Evolutionary conservation across 2,797 vertebrate species (phyloP), one percentile per base, ranked within the genome.

Genomic region (Artibeus jamaicensis): DNA sequence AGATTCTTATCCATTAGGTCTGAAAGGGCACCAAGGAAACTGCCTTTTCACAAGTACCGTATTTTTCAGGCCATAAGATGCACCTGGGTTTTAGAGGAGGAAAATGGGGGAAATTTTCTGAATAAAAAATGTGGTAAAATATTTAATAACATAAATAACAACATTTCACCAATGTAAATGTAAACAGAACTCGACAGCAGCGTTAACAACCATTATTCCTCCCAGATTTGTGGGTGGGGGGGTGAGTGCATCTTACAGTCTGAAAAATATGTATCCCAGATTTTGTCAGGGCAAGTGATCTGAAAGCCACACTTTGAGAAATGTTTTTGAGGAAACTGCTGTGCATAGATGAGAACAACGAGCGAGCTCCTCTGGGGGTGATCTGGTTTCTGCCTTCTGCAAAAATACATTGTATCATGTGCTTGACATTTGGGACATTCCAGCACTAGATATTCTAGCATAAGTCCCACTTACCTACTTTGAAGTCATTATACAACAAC

Each of bases 381-480:
- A 84, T 29, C 32, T 86, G 68, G 19, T 32, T 92, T 84, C 34
- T 50, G 18, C 42, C 91, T 87, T 84, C 53, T 26, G 19, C 44
- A 59, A n/a, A 37, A 73, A 18, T 44, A 53, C 44, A 71, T 55
- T 57, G 59, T 34, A 83, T 34, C 46, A 18, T 44, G 16, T 46
- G 16, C 73, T 76, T 95, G 62, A 65, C 81, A 87, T 93, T 7
- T 67, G 67, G 42, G 55, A 26, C 55, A 86, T 11, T 48, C 37
- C 15, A 0, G 22, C 1, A 6, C 68, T 44, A 21, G 42, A 71
- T 86, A 71, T 5, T 59, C 10, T 42, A 53, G 50, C 21, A 0
- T 48, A 73, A 68, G 62, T 87, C 53, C 67, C 46, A 71, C 5
- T 96, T 93, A 73, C 85, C 65, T 92, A 71, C 71, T 93, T 97